These are phyloP conservation scores for Erpobdella octoculata DNA, from an alignment of 2,888 invertebrate genomes.

Conservation along the genomic window DNA sequence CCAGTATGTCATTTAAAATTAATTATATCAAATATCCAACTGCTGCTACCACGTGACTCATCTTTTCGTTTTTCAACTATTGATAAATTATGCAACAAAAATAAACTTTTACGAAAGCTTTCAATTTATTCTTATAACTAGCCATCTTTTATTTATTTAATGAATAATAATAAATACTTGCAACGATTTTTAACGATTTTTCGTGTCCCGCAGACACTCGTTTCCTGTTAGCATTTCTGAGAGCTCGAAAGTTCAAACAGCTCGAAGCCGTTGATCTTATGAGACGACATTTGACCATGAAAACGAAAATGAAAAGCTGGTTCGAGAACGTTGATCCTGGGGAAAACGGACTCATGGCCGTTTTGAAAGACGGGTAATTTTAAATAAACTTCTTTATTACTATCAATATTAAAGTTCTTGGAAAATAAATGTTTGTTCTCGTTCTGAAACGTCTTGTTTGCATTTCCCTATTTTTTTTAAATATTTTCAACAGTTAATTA, in stretches of 20 bases:
- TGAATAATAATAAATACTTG: background rate
- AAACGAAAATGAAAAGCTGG: slow-evolving; percentile 31
- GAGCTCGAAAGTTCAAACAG: slow-evolving; percentile 40
- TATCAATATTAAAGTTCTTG: background rate
- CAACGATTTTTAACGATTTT: background rate
- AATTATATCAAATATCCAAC: no score
- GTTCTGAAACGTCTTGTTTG: no score
- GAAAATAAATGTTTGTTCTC: background rate
- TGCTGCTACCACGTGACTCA: no score
- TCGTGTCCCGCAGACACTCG: slow-evolving; percentile 35
- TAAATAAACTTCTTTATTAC: background rate
- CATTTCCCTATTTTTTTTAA: background rate
- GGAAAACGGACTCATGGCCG: slow-evolving; percentile 23
- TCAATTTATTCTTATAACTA: no score
- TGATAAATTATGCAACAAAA: no score
- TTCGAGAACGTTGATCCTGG: slow-evolving; percentile 32
- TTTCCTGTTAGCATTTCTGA: slow-evolving; percentile 39
- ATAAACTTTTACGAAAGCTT: no score
- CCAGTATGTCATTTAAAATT: no score
- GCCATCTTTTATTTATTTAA: no score
- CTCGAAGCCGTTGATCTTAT: slow-evolving; percentile 37
- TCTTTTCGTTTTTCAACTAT: no score
- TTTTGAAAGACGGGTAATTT: slow-evolving; percentile 34
- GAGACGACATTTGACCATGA: slow-evolving; percentile 36
- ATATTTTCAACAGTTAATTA: background rate